A percentile compares a stretch with the other conserved stretches of the same genome.
phyloP scores from a whole-genome alignment of 2,888 invertebrate species.

The Lomographa bimaculata region DNA sequence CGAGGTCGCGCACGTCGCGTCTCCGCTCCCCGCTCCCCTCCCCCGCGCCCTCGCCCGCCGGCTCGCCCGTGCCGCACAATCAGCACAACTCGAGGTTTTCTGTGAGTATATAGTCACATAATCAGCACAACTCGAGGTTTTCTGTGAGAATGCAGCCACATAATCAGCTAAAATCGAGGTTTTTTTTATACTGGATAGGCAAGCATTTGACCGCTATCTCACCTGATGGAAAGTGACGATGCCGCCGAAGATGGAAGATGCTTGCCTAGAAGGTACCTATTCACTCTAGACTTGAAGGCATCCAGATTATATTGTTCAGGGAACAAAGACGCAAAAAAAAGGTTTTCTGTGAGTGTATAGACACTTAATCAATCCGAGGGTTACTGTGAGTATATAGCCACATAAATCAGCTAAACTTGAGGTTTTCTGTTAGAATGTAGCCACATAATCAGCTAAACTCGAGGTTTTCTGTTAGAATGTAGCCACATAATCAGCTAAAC shows the following conservation, averaged over 20 bases:
- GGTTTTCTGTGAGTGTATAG: no score
- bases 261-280: no score
- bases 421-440: slow-evolving; percentile 63
- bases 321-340: no score
- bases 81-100: slow-evolving; percentile 57
- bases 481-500: slow-evolving; percentile 54
- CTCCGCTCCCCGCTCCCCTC: slow-evolving; percentile 85
- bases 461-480: slow-evolving; percentile 61
- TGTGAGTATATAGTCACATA: slow-evolving; percentile 60
- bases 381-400: slow-evolving; percentile 65
- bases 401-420: slow-evolving; percentile 43
- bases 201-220: no score
- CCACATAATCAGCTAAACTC: slow-evolving; percentile 55
- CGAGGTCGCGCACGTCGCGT: slow-evolving; percentile 71
- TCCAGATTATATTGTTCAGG: no score
- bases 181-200: no score
- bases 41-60: slow-evolving; percentile 86
- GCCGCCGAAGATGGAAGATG: no score
- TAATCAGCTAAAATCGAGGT: slow-evolving; percentile 39
- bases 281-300: no score
- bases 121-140: slow-evolving; percentile 53
- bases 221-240: no score
- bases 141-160: slow-evolving; percentile 64
- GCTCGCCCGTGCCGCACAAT: slow-evolving; percentile 84
- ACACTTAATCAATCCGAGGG: no score